Conservation (phyloP, 2,888 invertebrate genomes). For the Allacma fusca region DNA sequence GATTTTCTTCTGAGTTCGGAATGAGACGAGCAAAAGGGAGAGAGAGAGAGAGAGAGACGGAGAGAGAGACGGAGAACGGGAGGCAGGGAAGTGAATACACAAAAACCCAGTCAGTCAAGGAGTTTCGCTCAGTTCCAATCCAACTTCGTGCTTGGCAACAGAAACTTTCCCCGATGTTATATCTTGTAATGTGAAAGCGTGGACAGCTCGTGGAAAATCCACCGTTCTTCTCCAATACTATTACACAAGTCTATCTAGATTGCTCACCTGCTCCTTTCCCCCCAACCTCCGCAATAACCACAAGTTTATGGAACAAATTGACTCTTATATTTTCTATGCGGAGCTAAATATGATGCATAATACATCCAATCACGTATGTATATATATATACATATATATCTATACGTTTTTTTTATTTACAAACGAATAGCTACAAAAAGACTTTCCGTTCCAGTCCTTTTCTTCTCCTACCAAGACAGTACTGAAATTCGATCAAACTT, state of each 20-base stretch:
- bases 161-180: neutral
- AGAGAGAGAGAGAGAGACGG: neutral
- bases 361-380: no score
- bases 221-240: neutral
- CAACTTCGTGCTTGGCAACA: constrained; percentile 14
- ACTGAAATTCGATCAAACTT: neutral
- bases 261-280: neutral
- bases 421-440: no score
- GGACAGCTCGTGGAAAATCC: neutral
- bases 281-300: neutral
- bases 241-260: neutral
- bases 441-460: neutral
- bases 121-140: constrained; percentile 34
- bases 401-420: no score
- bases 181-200: neutral
- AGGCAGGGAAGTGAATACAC: neutral
- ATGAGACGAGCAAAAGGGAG: neutral
- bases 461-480: neutral
- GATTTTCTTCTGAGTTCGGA: neutral
- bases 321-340: no score
- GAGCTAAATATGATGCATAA: no score
- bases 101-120: constrained; percentile 32
- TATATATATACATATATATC: no score
- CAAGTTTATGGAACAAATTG: neutral
- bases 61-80: neutral